Conservation (phyloP, 53 echinoderm and acorn worm genomes). For the Holothuria scabra region DNA sequence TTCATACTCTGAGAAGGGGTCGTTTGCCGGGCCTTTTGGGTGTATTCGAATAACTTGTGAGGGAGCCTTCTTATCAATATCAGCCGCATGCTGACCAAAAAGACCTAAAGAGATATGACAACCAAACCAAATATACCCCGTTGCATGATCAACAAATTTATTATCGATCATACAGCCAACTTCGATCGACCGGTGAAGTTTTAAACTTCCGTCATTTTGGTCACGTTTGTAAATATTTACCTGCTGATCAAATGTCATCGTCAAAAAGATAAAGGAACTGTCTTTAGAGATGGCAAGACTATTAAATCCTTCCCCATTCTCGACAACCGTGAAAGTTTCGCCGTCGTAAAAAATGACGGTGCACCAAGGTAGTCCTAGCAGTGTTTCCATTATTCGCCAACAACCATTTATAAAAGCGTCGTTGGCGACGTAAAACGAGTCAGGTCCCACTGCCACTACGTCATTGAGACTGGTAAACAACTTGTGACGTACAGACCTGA, state of each 20-base stretch:
- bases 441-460: constrained; percentile 6
- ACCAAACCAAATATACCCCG: constrained; percentile 72
- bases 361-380: constrained; percentile 46
- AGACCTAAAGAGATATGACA: constrained; percentile 43
- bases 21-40: constrained; percentile 2
- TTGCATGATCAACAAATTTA: constrained; percentile 51
- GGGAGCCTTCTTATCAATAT: constrained; percentile 44
- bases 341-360: constrained; percentile 72
- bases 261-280: neutral
- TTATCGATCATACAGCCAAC: constrained; percentile 58
- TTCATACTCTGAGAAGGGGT: constrained; percentile 4
- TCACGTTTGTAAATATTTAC: neutral
- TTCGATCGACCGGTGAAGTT: constrained; percentile 15
- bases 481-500: neutral
- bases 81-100: constrained; percentile 29
- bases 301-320: neutral
- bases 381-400: constrained; percentile 37
- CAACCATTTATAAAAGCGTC: neutral
- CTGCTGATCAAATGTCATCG: neutral
- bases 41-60: constrained; percentile 60
- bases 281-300: constrained; percentile 2
- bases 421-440: constrained; percentile 35
- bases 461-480: constrained; percentile 25
- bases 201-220: neutral
- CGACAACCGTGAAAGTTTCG: neutral